Base-by-base conservation (phyloP, 2,888 invertebrate genomes). In the Brachypalpus laphriformis region DNA sequence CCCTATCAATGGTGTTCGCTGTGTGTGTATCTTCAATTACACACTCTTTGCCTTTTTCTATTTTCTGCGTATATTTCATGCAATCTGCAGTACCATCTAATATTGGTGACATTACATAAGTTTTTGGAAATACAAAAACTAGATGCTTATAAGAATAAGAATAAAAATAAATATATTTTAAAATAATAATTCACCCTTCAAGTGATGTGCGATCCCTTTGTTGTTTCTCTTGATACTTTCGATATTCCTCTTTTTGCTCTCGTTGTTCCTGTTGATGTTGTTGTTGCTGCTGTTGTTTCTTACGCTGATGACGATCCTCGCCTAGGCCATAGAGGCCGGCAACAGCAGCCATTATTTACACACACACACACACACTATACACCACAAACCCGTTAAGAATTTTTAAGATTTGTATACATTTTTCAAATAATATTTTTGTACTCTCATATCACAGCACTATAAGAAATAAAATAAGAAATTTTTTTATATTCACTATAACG, bases 291-390 rank as follows among this genome's bases (percentile, higher is more conserved):
- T 91, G 92, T 87, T 91, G 91, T 87, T 91, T 91, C 74, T 91
- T 90, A 40, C 92, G 90, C 82, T 91, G 91, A 77, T 91, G 91
- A 61, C 95, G 94, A 91, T 96, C 96, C 92, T 96, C 96, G 90
- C 96, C 95, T 90, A 96, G 94, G 89, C 96, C 96, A 91, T 96
- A 96, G 80, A 96, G 94, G 90, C 96, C 96, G 89, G 96, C 96
- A 91, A 96, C 96, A 88, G 96, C 95, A 90, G 96, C 96, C 96
- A 96, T 96, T 68, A 89, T 88, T 85, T 87, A 87, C 87, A 85
- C 66, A 56, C 75, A 37, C 51, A 65, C 63, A 22, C 31, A 11
- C 37, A 31, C 28, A 9, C 25, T 2, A 5, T 5, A 25, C 25
- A 25, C 25, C 25, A 25, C 25, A 25, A 25, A 2, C 25, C 25